A percentile compares a stretch with the other conserved stretches of the same genome.
phyloP scores from a whole-genome alignment of 1,140 invertebrate species.

The Drosophila nigrodunni region DNA sequence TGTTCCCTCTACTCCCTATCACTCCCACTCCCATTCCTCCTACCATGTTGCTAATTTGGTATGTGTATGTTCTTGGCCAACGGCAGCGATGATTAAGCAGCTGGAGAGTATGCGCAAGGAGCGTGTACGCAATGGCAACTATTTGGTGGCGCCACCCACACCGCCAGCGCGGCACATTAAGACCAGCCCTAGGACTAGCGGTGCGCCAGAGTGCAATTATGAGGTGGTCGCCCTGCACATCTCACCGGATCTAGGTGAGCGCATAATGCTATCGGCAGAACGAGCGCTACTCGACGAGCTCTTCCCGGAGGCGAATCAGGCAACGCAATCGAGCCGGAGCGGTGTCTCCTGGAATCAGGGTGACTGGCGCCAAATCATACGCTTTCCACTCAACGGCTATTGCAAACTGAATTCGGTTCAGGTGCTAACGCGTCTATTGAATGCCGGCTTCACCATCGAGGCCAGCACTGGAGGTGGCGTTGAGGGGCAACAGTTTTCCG shows the following conservation, averaged over 20 bases:
- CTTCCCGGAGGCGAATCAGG: conserved; percentile 95
- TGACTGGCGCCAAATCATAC: conserved; percentile 93
- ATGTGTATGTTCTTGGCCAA: conserved; percentile 50
- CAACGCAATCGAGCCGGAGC: conserved; percentile 92
- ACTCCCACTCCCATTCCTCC: not conserved
- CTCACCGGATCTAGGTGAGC: conserved; percentile 94
- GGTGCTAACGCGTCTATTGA: conserved; percentile 94
- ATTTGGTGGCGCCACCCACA: conserved; percentile 80
- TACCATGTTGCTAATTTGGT: conserved; percentile 38
- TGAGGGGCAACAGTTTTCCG: conserved; percentile 96
- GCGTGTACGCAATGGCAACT: conserved; percentile 87
- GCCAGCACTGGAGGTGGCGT: conserved; percentile 95
- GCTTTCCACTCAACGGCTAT: conserved; percentile 96
- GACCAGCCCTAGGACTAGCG: conserved; percentile 77
- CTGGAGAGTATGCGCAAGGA: conserved; percentile 92
- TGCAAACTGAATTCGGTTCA: conserved; percentile 96
- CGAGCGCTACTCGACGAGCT: conserved; percentile 91
- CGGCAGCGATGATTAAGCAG: conserved; percentile 90
- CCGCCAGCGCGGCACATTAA: conserved; percentile 71
- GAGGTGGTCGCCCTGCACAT: conserved; percentile 95
- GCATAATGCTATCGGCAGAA: conserved; percentile 94
- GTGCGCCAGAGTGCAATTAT: conserved; percentile 86
- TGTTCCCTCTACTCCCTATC: not conserved
- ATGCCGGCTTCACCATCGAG: conserved; percentile 91
- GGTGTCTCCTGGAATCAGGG: conserved; percentile 93